phyloP scores from a whole-genome alignment of 2,113 vertebrate genomes.

The Dunckerocampus dactyliophorus region DNA sequence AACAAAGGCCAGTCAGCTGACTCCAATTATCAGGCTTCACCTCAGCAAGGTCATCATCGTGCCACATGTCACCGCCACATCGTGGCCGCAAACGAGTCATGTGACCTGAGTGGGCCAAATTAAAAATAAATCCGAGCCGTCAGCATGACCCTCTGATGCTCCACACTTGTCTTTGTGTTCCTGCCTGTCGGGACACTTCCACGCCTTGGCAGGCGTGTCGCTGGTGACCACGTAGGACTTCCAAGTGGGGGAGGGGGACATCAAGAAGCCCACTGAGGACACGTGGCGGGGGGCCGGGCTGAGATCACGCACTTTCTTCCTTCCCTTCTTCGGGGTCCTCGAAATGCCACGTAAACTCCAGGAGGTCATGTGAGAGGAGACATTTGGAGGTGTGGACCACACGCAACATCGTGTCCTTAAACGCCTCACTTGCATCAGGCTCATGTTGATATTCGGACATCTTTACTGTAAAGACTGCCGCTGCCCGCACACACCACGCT shows the following conservation, averaged over 20 bases:
- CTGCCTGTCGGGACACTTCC: not conserved
- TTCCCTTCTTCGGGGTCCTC: not conserved
- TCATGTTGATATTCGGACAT: not conserved
- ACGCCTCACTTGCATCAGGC: not conserved
- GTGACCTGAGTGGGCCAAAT: constrained; percentile 56
- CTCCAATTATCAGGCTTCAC: constrained; percentile 47
- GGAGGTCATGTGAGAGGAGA: constrained; percentile 28
- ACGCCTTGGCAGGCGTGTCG: not conserved
- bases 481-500: not conserved
- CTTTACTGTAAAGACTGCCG: constrained; percentile 19
- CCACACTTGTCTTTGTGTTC: constrained; percentile 41
- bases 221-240: not conserved
- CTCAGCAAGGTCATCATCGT: constrained; percentile 62
- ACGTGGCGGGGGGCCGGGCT: not conserved
- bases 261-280: not conserved
- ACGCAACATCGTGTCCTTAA: constrained; percentile 1
- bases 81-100: constrained; percentile 54
- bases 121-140: constrained; percentile 72
- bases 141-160: constrained; percentile 61
- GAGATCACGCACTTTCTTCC: constrained; percentile 2
- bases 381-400: constrained; percentile 21
- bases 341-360: constrained; percentile 24
- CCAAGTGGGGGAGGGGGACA: too few relatives aligned
- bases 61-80: constrained; percentile 34
- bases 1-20: constrained; percentile 46